Base-by-base conservation (phyloP, 2,888 invertebrate genomes). In the Chymomyza amoena region DNA sequence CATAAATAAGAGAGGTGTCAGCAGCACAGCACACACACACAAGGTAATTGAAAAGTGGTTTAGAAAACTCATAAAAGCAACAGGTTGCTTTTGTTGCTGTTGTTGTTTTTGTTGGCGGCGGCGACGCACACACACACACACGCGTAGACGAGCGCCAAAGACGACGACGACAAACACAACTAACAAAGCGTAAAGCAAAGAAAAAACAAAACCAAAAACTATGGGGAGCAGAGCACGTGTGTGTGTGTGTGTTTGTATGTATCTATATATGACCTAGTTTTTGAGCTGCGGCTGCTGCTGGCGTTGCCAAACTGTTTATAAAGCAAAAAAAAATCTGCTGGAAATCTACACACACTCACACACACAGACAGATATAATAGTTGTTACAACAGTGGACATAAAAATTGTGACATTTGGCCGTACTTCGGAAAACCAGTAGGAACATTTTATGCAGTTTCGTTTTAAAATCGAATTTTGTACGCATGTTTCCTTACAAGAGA, bases 311-410 rank as follows among this genome's bases (percentile, higher is more conserved):
- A 61, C 61, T 39, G 39, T 61, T 25, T 9, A 61, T 13, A 61
- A 61, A 61, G 36, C 16, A 25, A 61, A 71, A 25, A 61, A 71
- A 65, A 68, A 69, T 61, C 56, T 59, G 67, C 64, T 75, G 61
- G 52, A 74, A 61, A 72, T 64, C 51, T 54, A 56, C 16, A 68
- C 45, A 52, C 28, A 20, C 32, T 45, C 54, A 36, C 39, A 10
- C 57, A 59, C 59, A 32, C 56, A 45, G 18, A 20, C 7, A 50
- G 45, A 20, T 18, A 18, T 45, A 6, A 18, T 20, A 16, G 4
- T n/a, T 50, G 51, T 18, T 25, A 45, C 39, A 45, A 13, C 4
- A 45, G 39, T 45, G 13, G 39, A 5, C 10, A 45, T 45, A 45
- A 3, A 45, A 13, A 13, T 13, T 6, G 32, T 32, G 39, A 13